These are phyloP conservation scores for Emmelina monodactyla DNA, from an alignment of 2,888 invertebrate species.

Conservation along the genomic window DNA sequence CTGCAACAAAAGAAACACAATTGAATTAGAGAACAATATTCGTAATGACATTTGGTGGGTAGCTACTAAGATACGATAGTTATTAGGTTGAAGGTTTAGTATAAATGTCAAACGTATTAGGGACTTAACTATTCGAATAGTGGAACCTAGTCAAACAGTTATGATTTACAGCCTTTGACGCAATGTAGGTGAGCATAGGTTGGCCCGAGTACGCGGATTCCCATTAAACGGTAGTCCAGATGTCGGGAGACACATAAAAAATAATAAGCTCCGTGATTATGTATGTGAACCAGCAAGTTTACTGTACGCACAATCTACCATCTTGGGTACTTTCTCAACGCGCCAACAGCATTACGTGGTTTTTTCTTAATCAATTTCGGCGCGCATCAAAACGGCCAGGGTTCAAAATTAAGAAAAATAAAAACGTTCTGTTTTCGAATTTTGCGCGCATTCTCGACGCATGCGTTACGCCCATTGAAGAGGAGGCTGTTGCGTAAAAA, in stretches of 20 bases:
- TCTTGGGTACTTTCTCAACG: conserved; percentile 40
- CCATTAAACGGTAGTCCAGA: conserved; percentile 20
- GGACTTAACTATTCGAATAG: no score
- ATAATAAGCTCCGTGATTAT: conserved; percentile 52
- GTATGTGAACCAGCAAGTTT: conserved; percentile 11
- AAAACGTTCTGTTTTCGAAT: background rate
- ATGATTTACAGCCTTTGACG: no score
- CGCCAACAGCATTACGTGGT: conserved; percentile 32
- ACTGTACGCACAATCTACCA: conserved; percentile 37
- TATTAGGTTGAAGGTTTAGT: no score
- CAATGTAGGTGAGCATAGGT: no score
- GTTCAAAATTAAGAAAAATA: background rate
- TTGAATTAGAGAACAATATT: background rate
- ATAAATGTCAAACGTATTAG: no score
- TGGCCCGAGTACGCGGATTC: no score
- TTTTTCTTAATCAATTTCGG: conserved; percentile 22
- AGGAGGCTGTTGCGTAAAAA: conserved; percentile 27
- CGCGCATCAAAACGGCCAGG: conserved; percentile 3
- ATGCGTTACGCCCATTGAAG: conserved; percentile 23
- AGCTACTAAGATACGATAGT: no score
- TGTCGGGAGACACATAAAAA: conserved; percentile 50
- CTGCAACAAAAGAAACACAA: conserved; percentile 37
- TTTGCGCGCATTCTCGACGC: conserved; percentile 9
- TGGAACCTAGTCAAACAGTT: no score
- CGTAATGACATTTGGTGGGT: background rate